These are phyloP conservation scores for Cossypha polioptera DNA, from an alignment of 2,797 vertebrate genomes.

Conservation along the genomic window DNA sequence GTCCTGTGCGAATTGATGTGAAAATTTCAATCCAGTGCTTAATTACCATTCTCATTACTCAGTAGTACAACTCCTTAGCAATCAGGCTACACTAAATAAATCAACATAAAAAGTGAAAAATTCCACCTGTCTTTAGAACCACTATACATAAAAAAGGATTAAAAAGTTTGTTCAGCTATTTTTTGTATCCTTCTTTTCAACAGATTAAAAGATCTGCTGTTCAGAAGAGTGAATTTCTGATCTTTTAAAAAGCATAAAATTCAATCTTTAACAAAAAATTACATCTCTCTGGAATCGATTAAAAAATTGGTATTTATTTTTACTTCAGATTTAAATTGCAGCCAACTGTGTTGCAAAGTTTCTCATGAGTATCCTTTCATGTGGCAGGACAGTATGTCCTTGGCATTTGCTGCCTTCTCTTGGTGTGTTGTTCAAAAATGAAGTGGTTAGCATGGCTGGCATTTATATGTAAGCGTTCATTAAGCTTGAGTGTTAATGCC, in stretches of 20 bases:
- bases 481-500: slow-evolving; percentile 37
- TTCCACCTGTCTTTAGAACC: not conserved
- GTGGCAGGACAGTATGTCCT: slow-evolving; percentile 66
- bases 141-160: not conserved
- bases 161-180: not conserved
- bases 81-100: not conserved
- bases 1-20: not conserved
- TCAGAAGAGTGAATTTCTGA: not conserved
- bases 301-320: slow-evolving; percentile 47
- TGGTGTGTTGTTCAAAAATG: slow-evolving; percentile 58
- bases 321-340: slow-evolving; percentile 34
- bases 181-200: not conserved
- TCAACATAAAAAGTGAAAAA: not conserved
- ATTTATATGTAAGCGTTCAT: slow-evolving; percentile 27
- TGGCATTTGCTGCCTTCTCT: slow-evolving; percentile 50
- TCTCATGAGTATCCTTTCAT: slow-evolving; percentile 33
- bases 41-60: not conserved
- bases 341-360: not conserved
- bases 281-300: not conserved
- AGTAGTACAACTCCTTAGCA: not conserved
- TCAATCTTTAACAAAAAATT: not conserved
- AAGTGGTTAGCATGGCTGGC: slow-evolving; percentile 57
- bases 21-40: not conserved
- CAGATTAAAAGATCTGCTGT: not conserved
- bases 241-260: not conserved